A percentile compares a stretch with the other conserved stretches of the same genome.
phyloP scores from a whole-genome alignment of 2,888 invertebrate genomes.

The Ellobium chinense region DNA sequence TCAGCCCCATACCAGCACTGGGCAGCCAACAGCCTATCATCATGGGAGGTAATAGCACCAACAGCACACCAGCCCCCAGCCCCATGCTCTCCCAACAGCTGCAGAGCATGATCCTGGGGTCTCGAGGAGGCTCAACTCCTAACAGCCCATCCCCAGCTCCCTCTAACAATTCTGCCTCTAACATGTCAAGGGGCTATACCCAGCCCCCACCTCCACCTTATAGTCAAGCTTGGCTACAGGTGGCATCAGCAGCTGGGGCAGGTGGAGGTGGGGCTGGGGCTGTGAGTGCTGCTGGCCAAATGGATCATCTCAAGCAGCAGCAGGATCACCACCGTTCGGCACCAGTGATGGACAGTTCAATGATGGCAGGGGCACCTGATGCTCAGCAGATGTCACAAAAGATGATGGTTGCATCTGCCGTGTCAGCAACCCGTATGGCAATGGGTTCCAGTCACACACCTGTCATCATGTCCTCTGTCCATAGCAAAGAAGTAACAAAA shows the following conservation, averaged over 20 bases:
- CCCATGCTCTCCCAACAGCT: conserved; percentile 39
- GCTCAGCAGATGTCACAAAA: conserved; percentile 53
- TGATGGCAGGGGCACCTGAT: conserved; percentile 44
- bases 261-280: not conserved
- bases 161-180: conserved; percentile 4
- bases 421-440: conserved; percentile 87
- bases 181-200: conserved; percentile 49
- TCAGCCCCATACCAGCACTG: conserved; percentile 8
- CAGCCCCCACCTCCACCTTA: conserved; percentile 50
- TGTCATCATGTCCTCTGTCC: conserved; percentile 97
- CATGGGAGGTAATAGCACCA: not conserved
- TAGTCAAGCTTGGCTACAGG: conserved; percentile 33
- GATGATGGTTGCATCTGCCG: conserved; percentile 52
- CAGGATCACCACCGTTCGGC: conserved; percentile 35
- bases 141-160: not conserved
- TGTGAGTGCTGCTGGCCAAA: not conserved
- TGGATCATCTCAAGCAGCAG: conserved; percentile 35
- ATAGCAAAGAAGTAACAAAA: conserved; percentile 95
- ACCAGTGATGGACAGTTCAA: conserved; percentile 37
- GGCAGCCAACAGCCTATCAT: conserved; percentile 4
- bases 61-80: conserved; percentile 6
- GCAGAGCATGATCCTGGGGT: conserved; percentile 31
- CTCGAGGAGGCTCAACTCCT: not conserved
- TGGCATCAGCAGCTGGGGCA: conserved; percentile 8
- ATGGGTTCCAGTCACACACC: conserved; percentile 94